Evolutionary conservation across 2,797 vertebrate genomes (phyloP), one percentile per base, ranked within the genome.

Genomic region (Pangasius krempfi): DNA sequence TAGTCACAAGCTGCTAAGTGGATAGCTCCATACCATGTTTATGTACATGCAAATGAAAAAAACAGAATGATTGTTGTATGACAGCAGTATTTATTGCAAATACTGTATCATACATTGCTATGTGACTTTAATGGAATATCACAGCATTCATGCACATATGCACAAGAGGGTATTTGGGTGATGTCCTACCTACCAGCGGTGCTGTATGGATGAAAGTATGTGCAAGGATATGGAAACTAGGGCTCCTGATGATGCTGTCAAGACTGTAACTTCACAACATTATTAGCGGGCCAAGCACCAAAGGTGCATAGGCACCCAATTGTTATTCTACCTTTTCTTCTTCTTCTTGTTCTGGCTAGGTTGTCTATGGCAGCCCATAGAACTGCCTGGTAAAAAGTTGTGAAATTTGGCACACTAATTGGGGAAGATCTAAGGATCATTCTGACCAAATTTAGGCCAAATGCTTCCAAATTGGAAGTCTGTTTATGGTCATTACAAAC

Each of bases 1-100:
- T n/a, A 44, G 54, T 27, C 44, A 60, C n/a, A 54, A 30, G n/a
- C 78, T 79, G 47, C 50, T 54, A 58, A 33, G 78, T 58, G 30
- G 18, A 58, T 37, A 81, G n/a, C 52, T 40, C n/a, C 30, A 40
- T 60, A 60, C 20, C n/a, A 56, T 81, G 54, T 60, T 60, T 58
- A 25, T 40, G 56, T 62, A 82, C 16, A 56, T 12, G 9, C 10
- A 82, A 82, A 10, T 12, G 37, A 8, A 82, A 56, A 54, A 78
- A 30, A 52, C 25, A 52, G 47, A 78, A 78, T n/a, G 14, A 30
- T 30, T n/a, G 14, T 78, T 52, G 4, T 47, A 73, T 73, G 37
- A 44, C 73, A 47, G 20, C 8, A 73, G 37, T 73, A 75, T 75
- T n/a, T 75, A 13, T 52, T 78, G 44, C 75, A 78, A 78, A 78